These are phyloP conservation scores for Limonius californicus DNA, from an alignment of 1,140 invertebrate genomes.

Conservation along the genomic window DNA sequence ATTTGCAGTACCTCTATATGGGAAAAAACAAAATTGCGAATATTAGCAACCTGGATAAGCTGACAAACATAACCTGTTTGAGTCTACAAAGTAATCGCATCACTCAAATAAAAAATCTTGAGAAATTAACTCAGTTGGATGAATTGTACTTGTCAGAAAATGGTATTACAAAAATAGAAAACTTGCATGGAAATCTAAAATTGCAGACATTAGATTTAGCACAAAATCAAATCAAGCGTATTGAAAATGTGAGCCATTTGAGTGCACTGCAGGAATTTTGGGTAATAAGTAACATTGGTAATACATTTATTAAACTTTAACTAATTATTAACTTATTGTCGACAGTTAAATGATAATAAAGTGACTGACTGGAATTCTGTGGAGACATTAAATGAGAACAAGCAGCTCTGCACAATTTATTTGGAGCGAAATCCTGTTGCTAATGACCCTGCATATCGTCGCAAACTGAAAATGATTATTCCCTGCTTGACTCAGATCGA, in stretches of 20 bases:
- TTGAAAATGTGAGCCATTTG: constrained; percentile 78
- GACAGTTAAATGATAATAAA: constrained; percentile 90
- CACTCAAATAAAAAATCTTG: constrained; percentile 81
- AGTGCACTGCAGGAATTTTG: constrained; percentile 85
- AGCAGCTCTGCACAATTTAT: constrained; percentile 85
- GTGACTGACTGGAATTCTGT: constrained; percentile 83
- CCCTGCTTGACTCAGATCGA: constrained; percentile 91
- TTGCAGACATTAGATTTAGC: constrained; percentile 88
- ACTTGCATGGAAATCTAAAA: constrained; percentile 64
- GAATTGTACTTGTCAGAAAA: constrained; percentile 95
- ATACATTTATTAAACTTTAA: neutral
- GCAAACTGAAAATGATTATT: constrained; percentile 85
- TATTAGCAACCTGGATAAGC: constrained; percentile 79
- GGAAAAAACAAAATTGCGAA: constrained; percentile 96
- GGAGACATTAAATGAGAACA: constrained; percentile 69
- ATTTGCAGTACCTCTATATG: constrained; percentile 76
- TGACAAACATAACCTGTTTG: constrained; percentile 75
- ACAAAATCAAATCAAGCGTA: constrained; percentile 77
- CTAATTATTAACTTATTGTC: neutral
- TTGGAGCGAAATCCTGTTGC: constrained; percentile 89
- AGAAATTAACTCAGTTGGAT: constrained; percentile 68
- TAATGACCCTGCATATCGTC: constrained; percentile 79
- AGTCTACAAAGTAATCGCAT: constrained; percentile 92
- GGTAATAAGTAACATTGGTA: constrained; percentile 66
- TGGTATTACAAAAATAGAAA: constrained; percentile 75